Evolutionary conservation across 2,113 vertebrate species (phyloP).

Genomic region (Dicaeum eximium): DNA sequence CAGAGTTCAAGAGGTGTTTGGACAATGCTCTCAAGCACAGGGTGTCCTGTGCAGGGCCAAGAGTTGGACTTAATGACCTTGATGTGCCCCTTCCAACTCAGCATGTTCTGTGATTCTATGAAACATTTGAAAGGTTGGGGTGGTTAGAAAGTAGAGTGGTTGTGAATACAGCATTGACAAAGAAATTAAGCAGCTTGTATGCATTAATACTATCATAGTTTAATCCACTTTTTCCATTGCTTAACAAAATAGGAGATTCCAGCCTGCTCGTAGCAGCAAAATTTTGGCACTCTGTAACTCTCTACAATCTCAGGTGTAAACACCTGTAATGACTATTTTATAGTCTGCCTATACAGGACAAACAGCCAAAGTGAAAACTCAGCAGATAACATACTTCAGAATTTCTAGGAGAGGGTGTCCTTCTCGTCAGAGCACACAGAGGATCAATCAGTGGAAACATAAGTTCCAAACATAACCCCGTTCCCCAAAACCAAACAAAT

Average conservation of each 20-base stretch:
- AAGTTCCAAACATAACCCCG: neutral
- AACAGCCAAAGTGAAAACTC: neutral
- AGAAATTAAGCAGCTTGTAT: neutral
- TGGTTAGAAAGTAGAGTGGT: neutral
- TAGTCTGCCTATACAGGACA: neutral
- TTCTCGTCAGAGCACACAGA: neutral
- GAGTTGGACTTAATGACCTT: neutral
- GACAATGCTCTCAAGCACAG: too few species aligned
- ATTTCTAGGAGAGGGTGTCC: neutral
- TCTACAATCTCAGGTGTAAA: neutral
- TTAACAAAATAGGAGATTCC: neutral
- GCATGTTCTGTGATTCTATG: neutral
- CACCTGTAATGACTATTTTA: neutral
- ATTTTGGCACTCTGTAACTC: neutral
- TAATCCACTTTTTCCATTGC: neutral
- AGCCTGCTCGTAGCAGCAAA: neutral
- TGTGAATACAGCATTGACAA: neutral
- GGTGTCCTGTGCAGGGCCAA: neutral
- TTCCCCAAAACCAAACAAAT: neutral
- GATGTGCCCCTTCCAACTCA: too few species aligned
- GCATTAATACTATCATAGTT: too few species aligned
- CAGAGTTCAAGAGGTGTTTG: neutral
- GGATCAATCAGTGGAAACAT: neutral
- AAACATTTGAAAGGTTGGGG: neutral
- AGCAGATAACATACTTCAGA: neutral